Evolutionary conservation across 2,888 invertebrate species (phyloP), one percentile per base, ranked within the genome.

Genomic region (Molanna angustata): DNA sequence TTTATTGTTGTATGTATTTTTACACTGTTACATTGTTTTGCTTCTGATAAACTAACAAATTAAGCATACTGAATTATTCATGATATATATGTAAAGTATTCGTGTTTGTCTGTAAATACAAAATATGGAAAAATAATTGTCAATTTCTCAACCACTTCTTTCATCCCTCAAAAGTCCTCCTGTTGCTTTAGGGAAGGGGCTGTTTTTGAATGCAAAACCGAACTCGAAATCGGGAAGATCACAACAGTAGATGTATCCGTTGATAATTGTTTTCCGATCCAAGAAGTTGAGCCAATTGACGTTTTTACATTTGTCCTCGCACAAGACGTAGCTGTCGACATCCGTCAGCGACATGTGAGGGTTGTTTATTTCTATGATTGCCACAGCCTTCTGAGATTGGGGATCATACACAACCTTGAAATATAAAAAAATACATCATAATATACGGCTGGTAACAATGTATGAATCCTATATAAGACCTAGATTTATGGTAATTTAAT

Each of bases 211-310:
- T 14, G 53, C 57, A 41, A 61, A 56, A 3, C 54, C 56, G 37
- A 56, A 55, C 45, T 61, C 59, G 39, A 61, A 61, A 45, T 61
- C 54, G 18, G 47, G 47, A 7, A 61, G 49, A 48, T 61, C 61
- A 49, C 61, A 61, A 41, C 61, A 61, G 37, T 56, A 61, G 19
- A 56, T 49, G 42, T 61, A 61, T 9, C 61, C 61, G 13, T 54
- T 52, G 11, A 43, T 22, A 13, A 61, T 54, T 13, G 52, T 61
- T 51, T 59, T 55, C 17, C 61, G 46, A 17, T 57, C 52, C 39
- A 61, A 51, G 41, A 59, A 61, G 47, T 59, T 61, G 14, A 61
- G 40, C 61, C 61, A 61, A 35, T 59, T 55, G 17, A 61, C 55
- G 37, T 61, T 61, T 39, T 53, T 51, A 18, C 59, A 61, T 14